Evolutionary conservation across 2,888 invertebrate genomes (phyloP).

Genomic region (Fragum whitleyi): DNA sequence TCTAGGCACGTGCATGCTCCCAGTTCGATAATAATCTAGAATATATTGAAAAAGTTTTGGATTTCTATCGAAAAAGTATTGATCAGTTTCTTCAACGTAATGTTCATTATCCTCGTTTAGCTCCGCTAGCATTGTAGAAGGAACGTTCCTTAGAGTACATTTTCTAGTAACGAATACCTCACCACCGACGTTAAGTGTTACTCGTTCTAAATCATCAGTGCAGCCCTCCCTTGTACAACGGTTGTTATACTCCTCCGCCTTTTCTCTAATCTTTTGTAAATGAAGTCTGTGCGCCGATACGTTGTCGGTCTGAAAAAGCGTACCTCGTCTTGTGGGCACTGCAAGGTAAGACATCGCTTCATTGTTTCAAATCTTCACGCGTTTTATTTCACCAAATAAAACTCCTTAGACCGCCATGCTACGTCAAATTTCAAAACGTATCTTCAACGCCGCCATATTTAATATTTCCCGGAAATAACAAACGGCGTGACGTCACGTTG

Average conservation of each 20-base stretch:
- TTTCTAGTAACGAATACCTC: constrained; percentile 56
- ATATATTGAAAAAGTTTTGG: constrained; percentile 70
- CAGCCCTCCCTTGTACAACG: constrained; percentile 40
- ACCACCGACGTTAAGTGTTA: constrained; percentile 64
- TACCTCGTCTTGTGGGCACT: constrained; percentile 49
- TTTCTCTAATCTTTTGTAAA: constrained; percentile 45
- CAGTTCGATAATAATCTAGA: constrained; percentile 70
- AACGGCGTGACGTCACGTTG: constrained; percentile 20
- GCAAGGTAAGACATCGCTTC: constrained; percentile 52
- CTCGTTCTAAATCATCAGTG: constrained; percentile 45
- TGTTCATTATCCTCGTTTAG: constrained; percentile 45
- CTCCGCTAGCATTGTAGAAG: constrained; percentile 57
- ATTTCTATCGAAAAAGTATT: constrained; percentile 76
- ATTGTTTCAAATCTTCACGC: not conserved
- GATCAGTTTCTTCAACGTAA: constrained; percentile 40
- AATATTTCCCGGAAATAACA: constrained; percentile 1
- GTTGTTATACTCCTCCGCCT: constrained; percentile 55
- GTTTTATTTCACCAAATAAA: not conserved
- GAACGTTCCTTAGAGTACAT: constrained; percentile 62
- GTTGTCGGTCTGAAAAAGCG: constrained; percentile 53
- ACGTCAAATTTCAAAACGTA: not conserved
- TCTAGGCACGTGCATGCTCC: constrained; percentile 72
- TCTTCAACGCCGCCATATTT: constrained; percentile 14
- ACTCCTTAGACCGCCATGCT: not conserved
- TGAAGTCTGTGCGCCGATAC: constrained; percentile 26